A percentile compares a stretch with the other conserved stretches of the same genome.
These are phyloP conservation scores for Diachrysia chrysitis DNA, from an alignment of 2,888 invertebrate genomes.

Conservation along the genomic window DNA sequence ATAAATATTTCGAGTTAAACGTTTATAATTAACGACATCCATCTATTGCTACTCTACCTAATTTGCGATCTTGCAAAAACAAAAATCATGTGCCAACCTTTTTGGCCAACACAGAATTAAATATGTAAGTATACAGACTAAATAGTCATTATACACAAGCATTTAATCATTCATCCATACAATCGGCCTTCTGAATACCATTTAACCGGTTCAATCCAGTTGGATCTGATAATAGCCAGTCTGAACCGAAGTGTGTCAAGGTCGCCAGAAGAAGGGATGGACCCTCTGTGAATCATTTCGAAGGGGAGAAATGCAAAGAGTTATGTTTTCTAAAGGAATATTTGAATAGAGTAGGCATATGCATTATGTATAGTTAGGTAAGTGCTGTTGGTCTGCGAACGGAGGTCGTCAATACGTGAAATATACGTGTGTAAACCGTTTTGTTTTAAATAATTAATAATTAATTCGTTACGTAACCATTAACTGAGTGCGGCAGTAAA, in stretches of 20 bases:
- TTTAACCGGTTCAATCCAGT: slow-evolving; percentile 24
- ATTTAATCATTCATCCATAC: neutral
- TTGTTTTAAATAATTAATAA: too few species aligned
- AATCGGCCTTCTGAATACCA: slow-evolving; percentile 12
- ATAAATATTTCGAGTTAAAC: too few species aligned
- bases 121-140: neutral
- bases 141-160: neutral
- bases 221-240: slow-evolving; percentile 42
- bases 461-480: too few species aligned
- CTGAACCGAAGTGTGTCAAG: slow-evolving; percentile 46
- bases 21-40: too few species aligned
- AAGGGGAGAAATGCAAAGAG: slow-evolving; percentile 41
- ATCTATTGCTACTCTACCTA: too few species aligned
- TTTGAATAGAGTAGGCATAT: slow-evolving; percentile 21
- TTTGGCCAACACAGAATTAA: neutral
- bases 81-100: too few species aligned
- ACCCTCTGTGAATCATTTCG: slow-evolving; percentile 37
- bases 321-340: slow-evolving; percentile 26
- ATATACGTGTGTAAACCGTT: too few species aligned
- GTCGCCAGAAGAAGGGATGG: slow-evolving; percentile 32
- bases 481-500: too few species aligned
- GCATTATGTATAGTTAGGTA: slow-evolving; percentile 5
- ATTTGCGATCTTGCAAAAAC: too few species aligned
- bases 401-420: too few species aligned
- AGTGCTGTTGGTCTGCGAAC: too few species aligned